These are phyloP conservation scores for Poecilia wingei DNA, from an alignment of 2,797 vertebrate species.

Conservation along the genomic window DNA sequence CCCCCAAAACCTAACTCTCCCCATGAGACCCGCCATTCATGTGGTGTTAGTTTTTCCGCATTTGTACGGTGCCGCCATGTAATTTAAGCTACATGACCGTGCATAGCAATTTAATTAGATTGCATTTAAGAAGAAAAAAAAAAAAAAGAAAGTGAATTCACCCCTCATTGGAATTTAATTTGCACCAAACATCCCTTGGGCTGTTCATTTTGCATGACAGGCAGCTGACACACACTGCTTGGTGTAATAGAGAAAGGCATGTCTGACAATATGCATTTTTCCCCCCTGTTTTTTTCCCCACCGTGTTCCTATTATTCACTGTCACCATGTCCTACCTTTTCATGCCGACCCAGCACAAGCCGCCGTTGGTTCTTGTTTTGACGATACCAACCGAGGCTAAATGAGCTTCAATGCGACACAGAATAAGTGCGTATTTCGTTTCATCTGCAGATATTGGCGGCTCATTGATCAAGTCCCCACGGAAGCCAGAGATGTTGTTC, in stretches of 20 bases:
- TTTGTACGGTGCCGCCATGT: conserved; percentile 65
- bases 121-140: conserved; percentile 18
- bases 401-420: conserved; percentile 26
- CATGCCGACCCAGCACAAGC: conserved; percentile 7
- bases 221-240: conserved; percentile 57
- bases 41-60: conserved; percentile 36
- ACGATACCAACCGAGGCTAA: conserved; percentile 10
- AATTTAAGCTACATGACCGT: conserved; percentile 71
- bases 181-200: conserved; percentile 64
- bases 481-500: conserved; percentile 49
- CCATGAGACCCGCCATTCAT: background rate
- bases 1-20: conserved; percentile 9
- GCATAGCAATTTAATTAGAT: conserved; percentile 74
- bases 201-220: conserved; percentile 61
- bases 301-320: conserved; percentile 28
- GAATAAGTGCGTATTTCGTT: conserved; percentile 38
- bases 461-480: conserved; percentile 44
- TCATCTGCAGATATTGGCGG: conserved; percentile 58
- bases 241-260: conserved; percentile 32
- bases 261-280: conserved; percentile 22
- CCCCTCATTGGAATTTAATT: conserved; percentile 70
- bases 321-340: conserved; percentile 20
- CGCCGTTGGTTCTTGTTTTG: conserved; percentile 19
- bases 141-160: conserved; percentile 44
- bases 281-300: conserved; percentile 4